Percentiles rank a stretch among this genome's conserved stretches.
Evolutionary conservation across 2,113 vertebrate species (phyloP).

Genomic region (Lepidothrix coronata): DNA sequence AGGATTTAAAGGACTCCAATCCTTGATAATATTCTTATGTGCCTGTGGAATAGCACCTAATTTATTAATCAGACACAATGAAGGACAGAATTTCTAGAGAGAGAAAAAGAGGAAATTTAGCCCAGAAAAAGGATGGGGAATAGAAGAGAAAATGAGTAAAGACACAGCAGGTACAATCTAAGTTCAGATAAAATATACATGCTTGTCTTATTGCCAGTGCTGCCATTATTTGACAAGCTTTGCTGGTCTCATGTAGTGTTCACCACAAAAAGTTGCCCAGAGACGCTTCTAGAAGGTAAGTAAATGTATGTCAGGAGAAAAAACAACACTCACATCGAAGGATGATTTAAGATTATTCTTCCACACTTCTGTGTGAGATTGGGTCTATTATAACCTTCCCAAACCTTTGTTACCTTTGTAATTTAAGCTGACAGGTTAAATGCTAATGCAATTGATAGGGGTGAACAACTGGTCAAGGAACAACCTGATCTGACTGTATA

Average conservation of each 20-base stretch:
- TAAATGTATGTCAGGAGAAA: not conserved
- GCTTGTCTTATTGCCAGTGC: not conserved
- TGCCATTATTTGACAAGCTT: not conserved
- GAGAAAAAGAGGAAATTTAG: not conserved
- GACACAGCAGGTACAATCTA: not conserved
- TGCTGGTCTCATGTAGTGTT: not conserved
- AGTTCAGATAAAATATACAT: not conserved
- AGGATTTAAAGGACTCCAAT: not conserved
- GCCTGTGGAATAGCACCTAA: not conserved
- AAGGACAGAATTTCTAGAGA: not conserved
- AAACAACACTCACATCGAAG: constrained; percentile 9
- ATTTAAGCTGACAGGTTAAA: constrained; percentile 75
- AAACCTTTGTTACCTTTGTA: constrained; percentile 73
- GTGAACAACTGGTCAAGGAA: constrained; percentile 76
- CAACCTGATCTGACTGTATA: constrained; percentile 70
- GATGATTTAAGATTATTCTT: constrained; percentile 55
- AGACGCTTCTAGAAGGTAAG: constrained; percentile 21
- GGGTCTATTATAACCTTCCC: constrained; percentile 66
- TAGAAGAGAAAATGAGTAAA: not conserved
- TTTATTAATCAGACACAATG: not conserved
- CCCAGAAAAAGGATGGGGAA: not conserved
- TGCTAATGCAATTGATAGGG: constrained; percentile 75
- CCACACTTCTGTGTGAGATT: constrained; percentile 14
- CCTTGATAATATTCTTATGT: not conserved
- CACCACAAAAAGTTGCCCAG: not conserved